Evolutionary conservation across 2,888 invertebrate genomes (phyloP), one percentile per base, ranked within the genome.

Genomic region (Panzeria rudis): DNA sequence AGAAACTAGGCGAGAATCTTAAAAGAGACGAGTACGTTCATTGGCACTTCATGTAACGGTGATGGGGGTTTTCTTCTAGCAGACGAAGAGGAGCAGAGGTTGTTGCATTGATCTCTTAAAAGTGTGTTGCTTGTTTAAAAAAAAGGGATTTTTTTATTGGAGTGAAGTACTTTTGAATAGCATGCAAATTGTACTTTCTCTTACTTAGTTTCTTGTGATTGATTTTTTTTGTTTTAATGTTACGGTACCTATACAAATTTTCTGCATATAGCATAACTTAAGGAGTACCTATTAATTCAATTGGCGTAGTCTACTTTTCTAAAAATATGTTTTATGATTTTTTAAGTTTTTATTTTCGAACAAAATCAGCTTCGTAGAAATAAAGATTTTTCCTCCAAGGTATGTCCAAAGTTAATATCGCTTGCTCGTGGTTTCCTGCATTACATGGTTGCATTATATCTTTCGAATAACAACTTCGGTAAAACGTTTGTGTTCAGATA

Each of bases 1-100:
- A 83, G 81, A 87, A 86, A 84, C 87, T 86, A 86, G 86, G 84
- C 84, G 84, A 76, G 83, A 73, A 83, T 77, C 64, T 83, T 64
- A 62, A 56, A 85, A 85, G 64, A 76, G 76, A 71, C 75, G 76
- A 76, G 82, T 83, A 83, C 81, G 83, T 85, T 84, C 78, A 78
- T 83, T 86, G 83, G 86, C 80, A 83, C 83, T 78, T 77, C 54
- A 59, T 76, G 79, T 82, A 85, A 82, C 82, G 85, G 82, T 82
- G 82, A 64, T 82, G 82, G 71, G 64, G 44, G 35, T 52, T 56
- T 29, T 29, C 1, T 15, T 25, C 3, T 35, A 23, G 13, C 52
- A 15, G 47, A 23, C 50, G 41, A 11, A 20, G 38, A 23, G 32
- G 38, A 47, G 54, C 8, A 15, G 61, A 66, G 38, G 23, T 68